Percentiles rank a stretch among this genome's conserved stretches.
Evolutionary conservation across 2,888 invertebrate species (phyloP).

Genomic region (Callosobruchus maculatus): DNA sequence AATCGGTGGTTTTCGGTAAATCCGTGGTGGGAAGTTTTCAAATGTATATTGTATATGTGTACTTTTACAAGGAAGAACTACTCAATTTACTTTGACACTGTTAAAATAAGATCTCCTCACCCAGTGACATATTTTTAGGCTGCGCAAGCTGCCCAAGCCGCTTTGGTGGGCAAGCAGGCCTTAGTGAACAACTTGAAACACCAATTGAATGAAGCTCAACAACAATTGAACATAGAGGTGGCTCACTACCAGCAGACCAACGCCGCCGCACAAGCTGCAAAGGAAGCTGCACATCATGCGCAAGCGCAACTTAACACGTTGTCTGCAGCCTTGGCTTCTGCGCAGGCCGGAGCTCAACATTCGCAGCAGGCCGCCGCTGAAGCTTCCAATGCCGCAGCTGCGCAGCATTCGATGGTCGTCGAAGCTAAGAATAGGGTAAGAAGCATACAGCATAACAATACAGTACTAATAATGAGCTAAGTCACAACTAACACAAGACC

Average conservation of each 20-base stretch:
- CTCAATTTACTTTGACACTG: no score
- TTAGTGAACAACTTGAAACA: constrained; percentile 56
- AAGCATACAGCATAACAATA: neutral
- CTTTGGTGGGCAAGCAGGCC: constrained; percentile 58
- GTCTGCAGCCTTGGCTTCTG: constrained; percentile 60
- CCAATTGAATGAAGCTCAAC: constrained; percentile 64
- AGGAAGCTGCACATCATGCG: constrained; percentile 66
- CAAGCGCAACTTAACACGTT: constrained; percentile 62
- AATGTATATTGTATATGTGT: no score
- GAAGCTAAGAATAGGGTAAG: constrained; percentile 52
- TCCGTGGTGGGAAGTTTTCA: no score
- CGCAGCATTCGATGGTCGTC: constrained; percentile 27
- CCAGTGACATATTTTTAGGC: constrained; percentile 53
- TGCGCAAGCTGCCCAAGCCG: constrained; percentile 61
- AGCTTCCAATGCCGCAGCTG: constrained; percentile 25
- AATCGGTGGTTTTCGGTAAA: no score
- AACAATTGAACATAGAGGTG: constrained; percentile 62
- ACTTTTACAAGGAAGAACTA: no score
- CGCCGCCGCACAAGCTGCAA: constrained; percentile 62
- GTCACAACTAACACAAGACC: no score
- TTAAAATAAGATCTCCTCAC: neutral
- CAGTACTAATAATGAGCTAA: no score
- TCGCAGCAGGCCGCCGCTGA: constrained; percentile 23
- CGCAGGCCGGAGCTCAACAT: constrained; percentile 28
- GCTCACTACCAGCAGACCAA: constrained; percentile 68